These are phyloP conservation scores for Neuroterus valhalla DNA, from an alignment of 1,140 invertebrate species.

Conservation along the genomic window DNA sequence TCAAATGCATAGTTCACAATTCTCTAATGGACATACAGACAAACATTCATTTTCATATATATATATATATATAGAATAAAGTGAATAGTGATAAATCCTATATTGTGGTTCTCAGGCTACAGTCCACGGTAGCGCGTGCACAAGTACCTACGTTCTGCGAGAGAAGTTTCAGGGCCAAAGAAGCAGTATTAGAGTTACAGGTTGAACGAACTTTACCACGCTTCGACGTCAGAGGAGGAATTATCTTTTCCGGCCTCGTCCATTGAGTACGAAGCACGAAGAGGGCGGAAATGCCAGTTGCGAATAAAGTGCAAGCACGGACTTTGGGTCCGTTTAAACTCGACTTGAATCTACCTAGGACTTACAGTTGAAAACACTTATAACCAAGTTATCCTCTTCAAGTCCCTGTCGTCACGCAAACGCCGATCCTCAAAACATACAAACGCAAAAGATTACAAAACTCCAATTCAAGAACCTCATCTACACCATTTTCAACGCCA, in stretches of 20 bases:
- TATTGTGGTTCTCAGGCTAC: slow-evolving; percentile 1
- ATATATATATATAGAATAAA: too few species aligned
- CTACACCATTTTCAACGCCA: slow-evolving; percentile 6
- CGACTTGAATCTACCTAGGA: slow-evolving; percentile 21
- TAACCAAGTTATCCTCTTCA: slow-evolving; percentile 26
- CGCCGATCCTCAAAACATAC: slow-evolving; percentile 22
- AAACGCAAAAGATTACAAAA: slow-evolving; percentile 2
- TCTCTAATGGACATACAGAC: too few species aligned
- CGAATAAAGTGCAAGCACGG: slow-evolving; percentile 30
- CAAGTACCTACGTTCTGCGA: slow-evolving; percentile 12
- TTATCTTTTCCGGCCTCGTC: slow-evolving; percentile 26
- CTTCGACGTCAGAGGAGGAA: slow-evolving; percentile 22
- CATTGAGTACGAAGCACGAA: slow-evolving; percentile 29
- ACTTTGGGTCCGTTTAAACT: slow-evolving; percentile 25
- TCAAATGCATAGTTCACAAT: too few species aligned
- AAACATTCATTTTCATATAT: too few species aligned
- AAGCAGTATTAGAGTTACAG: slow-evolving; percentile 24
- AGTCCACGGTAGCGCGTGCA: slow-evolving; percentile 17
- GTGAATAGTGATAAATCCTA: slow-evolving; percentile 3
- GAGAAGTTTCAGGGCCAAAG: slow-evolving; percentile 9
- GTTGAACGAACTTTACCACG: slow-evolving; percentile 28
- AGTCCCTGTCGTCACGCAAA: slow-evolving; percentile 30
- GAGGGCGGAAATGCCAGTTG: slow-evolving; percentile 29
- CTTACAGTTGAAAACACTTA: slow-evolving; percentile 31
- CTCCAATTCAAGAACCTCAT: slow-evolving; percentile 22